Evolutionary conservation across 1,140 invertebrate genomes (phyloP), one percentile per base, ranked within the genome.

Genomic region (Anagrus nilaparvatae): DNA sequence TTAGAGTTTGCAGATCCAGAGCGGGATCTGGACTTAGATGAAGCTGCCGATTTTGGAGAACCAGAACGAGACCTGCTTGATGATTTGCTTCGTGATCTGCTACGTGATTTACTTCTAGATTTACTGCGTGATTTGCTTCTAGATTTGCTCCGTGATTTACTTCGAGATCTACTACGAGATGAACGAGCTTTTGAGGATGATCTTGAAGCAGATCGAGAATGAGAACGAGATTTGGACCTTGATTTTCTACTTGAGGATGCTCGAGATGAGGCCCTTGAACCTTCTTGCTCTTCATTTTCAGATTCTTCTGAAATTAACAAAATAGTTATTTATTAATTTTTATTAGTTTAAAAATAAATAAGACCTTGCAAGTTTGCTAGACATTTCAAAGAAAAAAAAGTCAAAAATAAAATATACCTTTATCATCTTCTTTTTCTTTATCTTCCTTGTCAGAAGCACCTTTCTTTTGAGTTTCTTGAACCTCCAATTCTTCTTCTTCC

Each of bases 71-170:
- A 61, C n/a, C 35, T 46, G 12, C 53, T 56, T 0, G 34, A 48
- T 5, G 60, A 59, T 16, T 53, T 44, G 8, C 59, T 67, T 6
- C 38, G 49, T 1, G 63, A 65, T 13, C 49, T n/a, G 33, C 3
- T 58, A 66, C n/a, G 56, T 58, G 63, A 14, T 37, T 40, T 6
- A 61, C 63, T 32, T 49, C 37, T 41, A 18, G 65, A 67, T 31
- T 50, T 49, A 10, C 47, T 39, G 9, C 17, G 16, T 4, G 48
- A 48, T 8, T 27, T 25, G 7, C 59, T 59, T 27, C 46, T 40
- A 0, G 59, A 61, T 29, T 50, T 52, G 3, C 59, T 60, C 24
- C 55, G 49, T 0, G 65, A 70, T 21, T 46, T 51, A 4, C 61
- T 63, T 5, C 46, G 55, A 10, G 65, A 67, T 21, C 49, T 52